phyloP scores from a whole-genome alignment of 1,140 invertebrate genomes.

The Bilobella aurantiaca region DNA sequence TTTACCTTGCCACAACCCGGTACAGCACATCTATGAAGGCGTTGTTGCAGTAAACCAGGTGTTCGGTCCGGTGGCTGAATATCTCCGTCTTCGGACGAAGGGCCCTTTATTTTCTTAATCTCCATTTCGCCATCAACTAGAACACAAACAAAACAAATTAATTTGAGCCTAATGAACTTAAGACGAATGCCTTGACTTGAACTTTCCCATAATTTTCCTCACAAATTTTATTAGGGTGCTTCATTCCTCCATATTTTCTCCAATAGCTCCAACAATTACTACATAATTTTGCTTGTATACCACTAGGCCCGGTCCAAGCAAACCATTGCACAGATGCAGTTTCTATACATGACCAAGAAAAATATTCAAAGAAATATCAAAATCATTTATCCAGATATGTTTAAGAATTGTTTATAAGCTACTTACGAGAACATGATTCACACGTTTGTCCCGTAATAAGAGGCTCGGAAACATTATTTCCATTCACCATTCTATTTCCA shows the following conservation, averaged over 20 bases:
- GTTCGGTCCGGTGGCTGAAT: slow-evolving; percentile 14
- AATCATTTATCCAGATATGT: slow-evolving; percentile 18
- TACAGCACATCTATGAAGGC: slow-evolving; percentile 77
- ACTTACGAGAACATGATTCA: slow-evolving; percentile 67
- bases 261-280: slow-evolving; percentile 91
- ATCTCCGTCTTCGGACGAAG: slow-evolving; percentile 25
- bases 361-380: slow-evolving; percentile 11
- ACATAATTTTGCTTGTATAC: slow-evolving; percentile 83
- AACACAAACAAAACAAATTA: slow-evolving; percentile 3
- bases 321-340: slow-evolving; percentile 84
- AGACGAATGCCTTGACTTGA: not conserved
- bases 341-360: slow-evolving; percentile 49
- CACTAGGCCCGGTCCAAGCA: slow-evolving; percentile 73
- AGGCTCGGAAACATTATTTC: slow-evolving; percentile 50
- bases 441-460: slow-evolving; percentile 57
- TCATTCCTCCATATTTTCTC: slow-evolving; percentile 96
- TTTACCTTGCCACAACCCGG: slow-evolving; percentile 69
- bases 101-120: slow-evolving; percentile 39
- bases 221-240: slow-evolving; percentile 49
- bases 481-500: slow-evolving; percentile 59
- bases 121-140: slow-evolving; percentile 23
- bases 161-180: not conserved
- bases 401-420: slow-evolving; percentile 35
- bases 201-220: slow-evolving; percentile 16
- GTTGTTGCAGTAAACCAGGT: slow-evolving; percentile 26